Conservation (phyloP, 2,888 invertebrate species). For the Teleogryllus oceanicus region DNA sequence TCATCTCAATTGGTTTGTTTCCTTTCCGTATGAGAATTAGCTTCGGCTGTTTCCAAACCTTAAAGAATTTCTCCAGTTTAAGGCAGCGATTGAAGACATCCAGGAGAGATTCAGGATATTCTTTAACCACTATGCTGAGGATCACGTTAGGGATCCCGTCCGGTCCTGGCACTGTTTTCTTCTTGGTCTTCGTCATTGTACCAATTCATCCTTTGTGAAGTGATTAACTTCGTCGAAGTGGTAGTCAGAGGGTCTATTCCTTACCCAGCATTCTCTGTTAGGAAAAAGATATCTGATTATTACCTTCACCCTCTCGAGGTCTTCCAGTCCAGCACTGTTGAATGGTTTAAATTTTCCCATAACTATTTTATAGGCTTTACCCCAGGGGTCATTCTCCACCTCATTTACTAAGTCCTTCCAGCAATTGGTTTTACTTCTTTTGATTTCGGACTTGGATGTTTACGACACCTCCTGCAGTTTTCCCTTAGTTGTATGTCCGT, state of each 20-base stretch:
- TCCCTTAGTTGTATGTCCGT: not conserved
- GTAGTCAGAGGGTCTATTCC: too few relatives aligned
- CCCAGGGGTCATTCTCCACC: not conserved
- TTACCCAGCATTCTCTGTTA: not conserved
- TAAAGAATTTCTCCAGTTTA: too few relatives aligned
- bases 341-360: not conserved
- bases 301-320: too few relatives aligned
- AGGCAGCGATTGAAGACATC: too few relatives aligned
- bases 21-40: too few relatives aligned
- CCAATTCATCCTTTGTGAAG: too few relatives aligned
- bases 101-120: too few relatives aligned
- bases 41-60: too few relatives aligned
- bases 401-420: slow-evolving; percentile 1
- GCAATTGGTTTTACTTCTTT: not conserved
- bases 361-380: not conserved
- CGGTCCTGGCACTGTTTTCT: not conserved
- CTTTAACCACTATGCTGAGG: too few relatives aligned
- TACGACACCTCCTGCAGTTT: not conserved
- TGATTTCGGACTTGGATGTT: not conserved
- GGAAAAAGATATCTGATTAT: not conserved
- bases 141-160: too few relatives aligned
- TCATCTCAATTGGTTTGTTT: too few relatives aligned
- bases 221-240: too few relatives aligned
- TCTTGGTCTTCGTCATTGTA: not conserved
- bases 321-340: not conserved